A percentile compares a stretch with the other conserved stretches of the same genome.
Conservation (phyloP, 2,797 vertebrate genomes). For the Scomberomorus guttatus region DNA sequence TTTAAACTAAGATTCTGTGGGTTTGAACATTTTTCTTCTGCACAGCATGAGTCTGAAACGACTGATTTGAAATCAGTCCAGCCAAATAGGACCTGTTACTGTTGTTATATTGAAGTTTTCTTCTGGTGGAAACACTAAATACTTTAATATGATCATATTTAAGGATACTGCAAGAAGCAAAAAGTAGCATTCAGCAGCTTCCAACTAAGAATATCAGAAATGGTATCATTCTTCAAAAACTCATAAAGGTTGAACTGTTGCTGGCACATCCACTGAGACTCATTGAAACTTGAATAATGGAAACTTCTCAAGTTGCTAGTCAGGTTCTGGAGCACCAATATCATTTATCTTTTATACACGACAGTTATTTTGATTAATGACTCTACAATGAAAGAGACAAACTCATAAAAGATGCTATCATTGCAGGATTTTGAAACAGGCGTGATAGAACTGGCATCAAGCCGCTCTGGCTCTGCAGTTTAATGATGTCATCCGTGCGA, state of each 20-base stretch:
- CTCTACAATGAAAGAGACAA: constrained; percentile 44
- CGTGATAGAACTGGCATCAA: neutral
- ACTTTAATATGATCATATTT: constrained; percentile 1
- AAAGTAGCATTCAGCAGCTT: constrained; percentile 19
- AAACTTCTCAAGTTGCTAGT: constrained; percentile 47
- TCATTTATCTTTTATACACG: constrained; percentile 57
- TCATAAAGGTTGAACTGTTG: constrained; percentile 22
- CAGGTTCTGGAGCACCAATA: constrained; percentile 48
- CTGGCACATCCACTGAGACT: constrained; percentile 42
- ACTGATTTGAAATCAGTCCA: constrained; percentile 34
- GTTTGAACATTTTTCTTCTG: constrained; percentile 7
- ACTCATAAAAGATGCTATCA: constrained; percentile 58
- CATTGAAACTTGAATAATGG: constrained; percentile 49
- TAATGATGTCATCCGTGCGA: constrained; percentile 19
- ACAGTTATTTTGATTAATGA: constrained; percentile 65
- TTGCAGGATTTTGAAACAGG: constrained; percentile 27
- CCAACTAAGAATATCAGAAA: constrained; percentile 20
- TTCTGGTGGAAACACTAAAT: constrained; percentile 8
- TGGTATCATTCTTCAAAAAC: constrained; percentile 38
- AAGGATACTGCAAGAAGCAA: neutral
- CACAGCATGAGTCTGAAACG: neutral
- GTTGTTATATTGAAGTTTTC: neutral
- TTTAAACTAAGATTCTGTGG: neutral
- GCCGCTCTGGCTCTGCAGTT: neutral
- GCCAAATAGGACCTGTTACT: neutral